phyloP scores from a whole-genome alignment of 2,797 vertebrate species.

The Platalea minor region DNA sequence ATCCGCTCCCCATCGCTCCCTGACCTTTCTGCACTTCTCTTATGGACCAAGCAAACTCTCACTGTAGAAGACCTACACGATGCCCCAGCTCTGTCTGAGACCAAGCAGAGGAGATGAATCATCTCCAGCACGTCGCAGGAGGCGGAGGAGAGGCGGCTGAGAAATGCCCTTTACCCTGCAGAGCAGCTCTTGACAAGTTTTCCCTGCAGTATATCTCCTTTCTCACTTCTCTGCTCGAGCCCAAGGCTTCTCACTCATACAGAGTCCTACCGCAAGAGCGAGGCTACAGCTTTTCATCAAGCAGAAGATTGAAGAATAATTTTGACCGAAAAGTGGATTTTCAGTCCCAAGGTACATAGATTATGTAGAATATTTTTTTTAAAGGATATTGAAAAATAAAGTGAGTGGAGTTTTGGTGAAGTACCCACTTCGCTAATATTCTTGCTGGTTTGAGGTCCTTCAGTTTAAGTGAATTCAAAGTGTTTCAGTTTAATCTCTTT shows the following conservation, averaged over 20 bases:
- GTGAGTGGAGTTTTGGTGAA: not conserved
- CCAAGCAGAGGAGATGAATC: not conserved
- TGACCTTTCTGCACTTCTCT: not conserved
- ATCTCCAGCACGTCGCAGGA: not conserved
- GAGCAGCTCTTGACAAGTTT: not conserved
- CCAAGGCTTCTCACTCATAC: not conserved
- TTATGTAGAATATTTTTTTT: not conserved
- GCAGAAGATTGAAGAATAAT: not conserved
- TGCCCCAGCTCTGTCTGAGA: not conserved
- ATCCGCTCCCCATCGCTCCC: not conserved
- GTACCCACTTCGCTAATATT: not conserved
- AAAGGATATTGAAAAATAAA: not conserved
- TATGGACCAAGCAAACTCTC: not conserved
- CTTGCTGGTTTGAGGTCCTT: not conserved
- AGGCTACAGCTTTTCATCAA: not conserved
- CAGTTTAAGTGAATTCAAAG: not conserved
- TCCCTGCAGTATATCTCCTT: not conserved
- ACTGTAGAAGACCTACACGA: not conserved
- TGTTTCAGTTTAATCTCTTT: not conserved
- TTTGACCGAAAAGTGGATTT: not conserved
- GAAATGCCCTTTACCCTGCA: not conserved
- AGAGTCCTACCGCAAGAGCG: fast-evolving
- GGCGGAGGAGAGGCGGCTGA: not conserved
- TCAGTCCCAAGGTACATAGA: not conserved
- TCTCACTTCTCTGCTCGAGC: not conserved